Conservation (phyloP, 2,888 invertebrate species). For the Anagyrus pseudococci region DNA sequence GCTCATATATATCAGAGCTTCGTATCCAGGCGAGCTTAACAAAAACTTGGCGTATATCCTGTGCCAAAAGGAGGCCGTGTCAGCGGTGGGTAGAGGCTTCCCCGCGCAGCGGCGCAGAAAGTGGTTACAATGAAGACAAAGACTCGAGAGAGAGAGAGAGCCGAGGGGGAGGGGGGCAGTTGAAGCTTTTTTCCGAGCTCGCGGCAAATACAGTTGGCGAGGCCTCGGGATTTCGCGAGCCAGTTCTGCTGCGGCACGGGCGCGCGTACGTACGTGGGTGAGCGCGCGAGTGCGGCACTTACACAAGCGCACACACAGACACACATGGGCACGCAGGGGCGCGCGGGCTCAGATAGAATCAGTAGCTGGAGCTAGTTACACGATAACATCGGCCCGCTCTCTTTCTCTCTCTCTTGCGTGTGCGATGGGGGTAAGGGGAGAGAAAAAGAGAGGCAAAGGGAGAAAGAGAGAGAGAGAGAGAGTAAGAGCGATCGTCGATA, state of each 20-base stretch:
- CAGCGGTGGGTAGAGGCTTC: too few species aligned
- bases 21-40: too few species aligned
- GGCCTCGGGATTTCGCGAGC: conserved; percentile 25
- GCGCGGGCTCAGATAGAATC: conserved; percentile 62
- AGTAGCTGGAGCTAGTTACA: conserved; percentile 67
- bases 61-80: too few species aligned
- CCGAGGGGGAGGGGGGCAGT: too few species aligned
- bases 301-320: conserved; percentile 9
- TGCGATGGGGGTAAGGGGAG: conserved; percentile 42
- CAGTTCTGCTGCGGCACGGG: conserved; percentile 46
- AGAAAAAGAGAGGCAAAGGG: too few species aligned
- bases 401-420: conserved; percentile 50
- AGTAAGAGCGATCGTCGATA: conserved; percentile 64
- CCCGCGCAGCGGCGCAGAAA: too few species aligned
- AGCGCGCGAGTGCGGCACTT: background rate
- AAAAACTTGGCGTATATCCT: too few species aligned
- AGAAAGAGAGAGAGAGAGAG: conserved; percentile 53
- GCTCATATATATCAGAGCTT: too few species aligned
- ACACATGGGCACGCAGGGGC: conserved; percentile 5
- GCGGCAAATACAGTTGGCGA: background rate
- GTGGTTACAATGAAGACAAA: too few species aligned
- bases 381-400: conserved; percentile 64
- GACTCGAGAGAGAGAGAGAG: too few species aligned
- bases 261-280: background rate
- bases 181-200: too few species aligned